phyloP scores from a whole-genome alignment of 35 echinoderm and acorn worm genomes.

The Ptychodera flava region DNA sequence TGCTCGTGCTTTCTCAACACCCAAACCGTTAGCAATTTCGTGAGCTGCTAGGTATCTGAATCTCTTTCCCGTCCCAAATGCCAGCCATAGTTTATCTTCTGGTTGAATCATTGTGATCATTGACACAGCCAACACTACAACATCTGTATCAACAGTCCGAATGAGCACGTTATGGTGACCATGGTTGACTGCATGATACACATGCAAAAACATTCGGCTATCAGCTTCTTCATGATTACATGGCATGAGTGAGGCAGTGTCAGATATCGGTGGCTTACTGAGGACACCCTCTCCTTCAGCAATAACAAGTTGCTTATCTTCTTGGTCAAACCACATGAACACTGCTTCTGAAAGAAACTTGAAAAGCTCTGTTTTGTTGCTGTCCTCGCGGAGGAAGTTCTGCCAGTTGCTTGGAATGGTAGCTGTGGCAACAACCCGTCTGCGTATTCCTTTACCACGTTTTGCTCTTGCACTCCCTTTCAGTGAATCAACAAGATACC shows the following conservation, averaged over 20 bases:
- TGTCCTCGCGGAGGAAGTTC: constrained; percentile 36
- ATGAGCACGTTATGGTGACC: constrained; percentile 33
- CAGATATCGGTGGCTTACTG: no score
- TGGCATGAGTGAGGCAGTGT: constrained; percentile 13
- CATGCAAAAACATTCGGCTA: constrained; percentile 38
- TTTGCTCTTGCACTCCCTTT: constrained; percentile 38
- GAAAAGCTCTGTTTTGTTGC: constrained; percentile 51
- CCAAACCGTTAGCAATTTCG: not conserved
- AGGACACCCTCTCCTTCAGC: not conserved
- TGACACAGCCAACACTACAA: constrained; percentile 32
- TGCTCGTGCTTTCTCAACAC: not conserved
- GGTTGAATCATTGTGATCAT: constrained; percentile 13
- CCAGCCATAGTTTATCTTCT: constrained; percentile 15
- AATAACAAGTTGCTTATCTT: constrained; percentile 12
- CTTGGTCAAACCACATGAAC: constrained; percentile 6
- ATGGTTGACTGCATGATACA: constrained; percentile 16
- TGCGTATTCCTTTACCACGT: constrained; percentile 37
- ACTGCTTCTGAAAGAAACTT: constrained; percentile 18
- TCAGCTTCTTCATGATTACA: constrained; percentile 60
- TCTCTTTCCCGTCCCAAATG: no score
- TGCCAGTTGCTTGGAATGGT: constrained; percentile 41
- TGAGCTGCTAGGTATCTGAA: constrained; percentile 21
- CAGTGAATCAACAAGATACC: constrained; percentile 25
- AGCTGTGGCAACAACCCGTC: constrained; percentile 26
- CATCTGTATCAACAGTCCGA: constrained; percentile 48